phyloP scores from a whole-genome alignment of 92 coral and sea anemone species.

The Bergia puertoricense region DNA sequence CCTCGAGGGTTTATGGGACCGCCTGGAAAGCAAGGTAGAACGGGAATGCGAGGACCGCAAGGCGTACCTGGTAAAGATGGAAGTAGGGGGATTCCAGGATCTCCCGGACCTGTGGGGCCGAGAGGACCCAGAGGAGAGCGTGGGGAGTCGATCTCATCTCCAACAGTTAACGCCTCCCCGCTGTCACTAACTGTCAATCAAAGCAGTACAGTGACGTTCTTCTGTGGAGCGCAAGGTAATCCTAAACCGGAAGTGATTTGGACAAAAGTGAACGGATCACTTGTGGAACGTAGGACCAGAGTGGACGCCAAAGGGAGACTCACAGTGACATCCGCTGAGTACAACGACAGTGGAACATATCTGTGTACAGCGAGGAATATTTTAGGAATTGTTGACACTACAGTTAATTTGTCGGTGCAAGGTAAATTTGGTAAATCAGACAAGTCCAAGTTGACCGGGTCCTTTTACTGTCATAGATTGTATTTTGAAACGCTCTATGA shows the following conservation, averaged over 20 bases:
- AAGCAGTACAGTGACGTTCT: background rate
- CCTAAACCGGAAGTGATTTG: constrained; percentile 32
- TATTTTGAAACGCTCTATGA: no score
- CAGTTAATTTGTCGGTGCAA: background rate
- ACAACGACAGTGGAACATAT: constrained; percentile 15
- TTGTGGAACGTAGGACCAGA: background rate
- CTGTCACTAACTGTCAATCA: constrained; percentile 3
- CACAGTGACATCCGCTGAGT: background rate
- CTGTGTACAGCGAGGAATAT: background rate
- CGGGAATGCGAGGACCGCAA: constrained; percentile 19
- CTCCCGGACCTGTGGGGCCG: background rate
- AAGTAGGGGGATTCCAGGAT: constrained; percentile 4
- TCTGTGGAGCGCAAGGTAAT: constrained; percentile 32
- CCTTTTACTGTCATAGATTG: no score
- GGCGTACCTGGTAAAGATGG: background rate
- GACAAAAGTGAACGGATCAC: constrained; percentile 29
- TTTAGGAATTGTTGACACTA: background rate
- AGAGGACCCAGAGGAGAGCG: constrained; percentile 24
- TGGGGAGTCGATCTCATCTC: constrained; percentile 26
- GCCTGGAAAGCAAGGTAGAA: background rate
- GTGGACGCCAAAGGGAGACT: background rate
- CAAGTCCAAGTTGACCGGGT: no score
- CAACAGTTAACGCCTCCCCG: constrained; percentile 16
- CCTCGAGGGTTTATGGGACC: constrained; percentile 11
- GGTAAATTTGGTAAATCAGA: background rate